Evolutionary conservation across 2,113 vertebrate genomes (phyloP).

Genomic region (Hylia prasina): DNA sequence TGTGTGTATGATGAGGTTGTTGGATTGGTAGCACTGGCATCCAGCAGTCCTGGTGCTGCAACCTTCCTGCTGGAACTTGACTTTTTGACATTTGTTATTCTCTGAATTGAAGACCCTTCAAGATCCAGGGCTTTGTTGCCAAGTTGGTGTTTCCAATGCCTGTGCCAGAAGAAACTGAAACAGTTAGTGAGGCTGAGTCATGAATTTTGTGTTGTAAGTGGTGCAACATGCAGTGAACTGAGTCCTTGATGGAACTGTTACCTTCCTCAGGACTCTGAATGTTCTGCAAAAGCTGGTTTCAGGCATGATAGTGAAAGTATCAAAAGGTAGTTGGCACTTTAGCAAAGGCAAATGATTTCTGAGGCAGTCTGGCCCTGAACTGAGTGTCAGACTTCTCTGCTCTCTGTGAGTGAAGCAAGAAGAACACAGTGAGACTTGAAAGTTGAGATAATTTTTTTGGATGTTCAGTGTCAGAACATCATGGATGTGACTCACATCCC

Average conservation of each 20-base stretch:
- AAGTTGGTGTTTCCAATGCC: background rate
- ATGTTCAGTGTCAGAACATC: background rate
- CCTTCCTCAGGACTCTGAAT: background rate
- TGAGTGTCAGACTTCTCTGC: background rate
- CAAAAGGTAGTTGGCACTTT: background rate
- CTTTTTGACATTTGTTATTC: background rate
- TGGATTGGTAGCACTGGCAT: background rate
- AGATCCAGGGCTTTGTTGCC: background rate
- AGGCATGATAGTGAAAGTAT: background rate
- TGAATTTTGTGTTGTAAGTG: background rate
- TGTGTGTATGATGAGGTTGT: background rate
- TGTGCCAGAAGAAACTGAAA: slow-evolving; percentile 7
- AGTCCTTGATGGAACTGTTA: background rate
- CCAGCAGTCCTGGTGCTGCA: background rate
- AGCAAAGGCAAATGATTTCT: background rate
- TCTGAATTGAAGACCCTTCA: slow-evolving; percentile 20
- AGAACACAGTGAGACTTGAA: background rate
- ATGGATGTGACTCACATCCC: background rate
- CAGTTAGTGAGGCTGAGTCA: background rate
- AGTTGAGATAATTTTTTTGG: background rate
- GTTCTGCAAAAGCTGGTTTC: background rate
- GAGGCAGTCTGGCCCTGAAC: background rate
- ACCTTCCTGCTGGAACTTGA: background rate
- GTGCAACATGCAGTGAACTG: background rate
- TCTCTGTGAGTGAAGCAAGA: background rate